phyloP scores from a whole-genome alignment of 2,113 vertebrate species.

The Tupaia tana region DNA sequence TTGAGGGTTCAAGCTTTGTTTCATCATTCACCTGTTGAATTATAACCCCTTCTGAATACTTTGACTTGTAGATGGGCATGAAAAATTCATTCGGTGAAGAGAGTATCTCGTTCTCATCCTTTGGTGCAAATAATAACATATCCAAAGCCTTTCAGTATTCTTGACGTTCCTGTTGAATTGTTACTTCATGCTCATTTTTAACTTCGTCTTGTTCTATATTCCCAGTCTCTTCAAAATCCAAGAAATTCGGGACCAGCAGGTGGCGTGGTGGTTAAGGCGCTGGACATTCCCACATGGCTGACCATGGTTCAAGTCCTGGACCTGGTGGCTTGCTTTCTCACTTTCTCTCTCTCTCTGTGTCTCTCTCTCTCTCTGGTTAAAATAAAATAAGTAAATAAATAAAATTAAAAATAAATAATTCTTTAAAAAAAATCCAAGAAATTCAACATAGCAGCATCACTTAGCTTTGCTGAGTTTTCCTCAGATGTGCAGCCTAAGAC shows the following conservation, averaged over 20 bases:
- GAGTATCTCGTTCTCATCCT: not conserved
- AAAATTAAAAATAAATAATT: too few species aligned
- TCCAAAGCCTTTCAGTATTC: constrained; percentile 59
- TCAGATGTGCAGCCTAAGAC: constrained; percentile 72
- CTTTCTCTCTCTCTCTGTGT: too few species aligned
- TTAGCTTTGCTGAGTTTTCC: not conserved
- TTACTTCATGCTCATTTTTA: not conserved
- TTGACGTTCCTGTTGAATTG: constrained; percentile 44
- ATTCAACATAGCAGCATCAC: fast-evolving
- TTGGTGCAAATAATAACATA: not conserved
- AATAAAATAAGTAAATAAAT: too few species aligned
- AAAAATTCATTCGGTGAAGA: not conserved
- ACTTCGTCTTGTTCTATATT: not conserved
- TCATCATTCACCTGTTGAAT: constrained; percentile 32
- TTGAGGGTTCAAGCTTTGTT: not conserved
- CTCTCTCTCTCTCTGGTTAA: too few species aligned
- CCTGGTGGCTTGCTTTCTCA: too few species aligned
- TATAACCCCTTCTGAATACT: constrained; percentile 54
- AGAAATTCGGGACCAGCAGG: too few species aligned
- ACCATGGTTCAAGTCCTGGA: too few species aligned
- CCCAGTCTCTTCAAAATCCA: constrained; percentile 24
- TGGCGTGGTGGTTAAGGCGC: too few species aligned
- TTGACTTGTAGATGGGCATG: not conserved
- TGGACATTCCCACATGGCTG: too few species aligned
- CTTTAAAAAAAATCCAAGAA: too few species aligned